phyloP scores from a whole-genome alignment of 2,888 invertebrate genomes.

The Drosophila phalerata region DNA sequence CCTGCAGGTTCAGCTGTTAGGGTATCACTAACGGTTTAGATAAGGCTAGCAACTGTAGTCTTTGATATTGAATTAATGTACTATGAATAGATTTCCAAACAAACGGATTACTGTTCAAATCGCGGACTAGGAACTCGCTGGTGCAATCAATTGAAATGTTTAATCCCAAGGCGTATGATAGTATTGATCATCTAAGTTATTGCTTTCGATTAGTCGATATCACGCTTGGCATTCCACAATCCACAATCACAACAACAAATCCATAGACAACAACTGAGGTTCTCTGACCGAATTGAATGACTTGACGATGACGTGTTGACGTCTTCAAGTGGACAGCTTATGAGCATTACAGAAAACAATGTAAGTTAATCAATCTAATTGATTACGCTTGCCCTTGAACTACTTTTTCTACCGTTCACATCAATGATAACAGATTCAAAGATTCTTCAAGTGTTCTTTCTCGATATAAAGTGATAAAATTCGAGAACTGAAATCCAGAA shows the following conservation, averaged over 20 bases:
- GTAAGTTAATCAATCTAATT: slow-evolving; percentile 20
- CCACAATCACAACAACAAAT: not conserved
- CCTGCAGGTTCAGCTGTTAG: not conserved
- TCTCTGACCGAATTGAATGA: not conserved
- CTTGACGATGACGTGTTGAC: slow-evolving; percentile 10
- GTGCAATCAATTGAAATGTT: slow-evolving; percentile 38
- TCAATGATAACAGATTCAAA: slow-evolving; percentile 13
- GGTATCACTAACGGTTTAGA: not conserved
- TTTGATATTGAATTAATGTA: slow-evolving; percentile 16
- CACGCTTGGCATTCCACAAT: slow-evolving; percentile 16
- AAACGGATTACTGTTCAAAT: slow-evolving; percentile 30
- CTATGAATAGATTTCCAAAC: slow-evolving; percentile 18
- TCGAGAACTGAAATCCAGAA: slow-evolving; percentile 9
- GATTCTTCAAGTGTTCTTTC: not conserved
- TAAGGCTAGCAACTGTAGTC: slow-evolving; percentile 9
- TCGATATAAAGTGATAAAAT: not conserved
- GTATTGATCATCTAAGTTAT: slow-evolving; percentile 21
- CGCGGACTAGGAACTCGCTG: slow-evolving; percentile 22
- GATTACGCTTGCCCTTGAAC: slow-evolving; percentile 45
- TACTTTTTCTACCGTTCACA: slow-evolving; percentile 8
- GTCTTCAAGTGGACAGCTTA: slow-evolving; percentile 8
- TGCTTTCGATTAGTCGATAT: slow-evolving; percentile 23
- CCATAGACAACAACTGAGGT: slow-evolving; percentile 5
- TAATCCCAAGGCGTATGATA: slow-evolving; percentile 24
- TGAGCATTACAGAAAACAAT: slow-evolving; percentile 5